Evolutionary conservation across 1,140 invertebrate genomes (phyloP), one percentile per base, ranked within the genome.

Genomic region (Zophobas morio): DNA sequence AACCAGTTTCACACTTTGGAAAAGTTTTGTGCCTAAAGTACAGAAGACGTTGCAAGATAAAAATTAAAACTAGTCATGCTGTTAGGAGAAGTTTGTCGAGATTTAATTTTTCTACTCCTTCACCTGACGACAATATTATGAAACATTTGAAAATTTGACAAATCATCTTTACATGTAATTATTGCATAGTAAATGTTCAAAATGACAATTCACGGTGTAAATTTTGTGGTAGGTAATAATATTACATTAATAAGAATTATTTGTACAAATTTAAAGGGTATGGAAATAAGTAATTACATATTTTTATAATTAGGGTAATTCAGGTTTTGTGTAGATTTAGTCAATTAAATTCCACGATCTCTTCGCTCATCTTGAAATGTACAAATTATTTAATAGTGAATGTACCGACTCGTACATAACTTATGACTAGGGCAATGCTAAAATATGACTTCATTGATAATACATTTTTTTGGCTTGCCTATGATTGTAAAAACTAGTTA

Each of bases 51-150:
- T 75, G 72, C 6, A 36, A 39, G 1, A 36, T 37, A 5, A 37
- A 53, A 42, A 33, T 72, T n/a, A 57, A 63, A 53, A 47, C 39
- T 1, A 49, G 42, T 72, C 51, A 78, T 39, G 47, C 49, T 60
- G 32, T 57, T 53, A 8, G 1, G 54, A 77, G 20, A 1, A 71
- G 32, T 37, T 72, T 88, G 46, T 81, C 83, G 77, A 83, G 77
- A 74, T 90, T 92, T 85, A 87, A 89, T 71, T 93, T 93, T 86
- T 86, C 88, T 46, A 88, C 86, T 60, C 89, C 89, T 1, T 93
- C 92, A 0, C 91, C 91, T 34, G 91, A 92, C 84, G 88, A 88
- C 81, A 81, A 40, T 76, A 81, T 83, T 51, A 70, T 70, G n/a
- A 75, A 72, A 75, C 39, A 71, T 54, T 56, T 78, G 32, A 56